phyloP scores from a whole-genome alignment of 1,140 invertebrate genomes.

The Trichogramma pretiosum region DNA sequence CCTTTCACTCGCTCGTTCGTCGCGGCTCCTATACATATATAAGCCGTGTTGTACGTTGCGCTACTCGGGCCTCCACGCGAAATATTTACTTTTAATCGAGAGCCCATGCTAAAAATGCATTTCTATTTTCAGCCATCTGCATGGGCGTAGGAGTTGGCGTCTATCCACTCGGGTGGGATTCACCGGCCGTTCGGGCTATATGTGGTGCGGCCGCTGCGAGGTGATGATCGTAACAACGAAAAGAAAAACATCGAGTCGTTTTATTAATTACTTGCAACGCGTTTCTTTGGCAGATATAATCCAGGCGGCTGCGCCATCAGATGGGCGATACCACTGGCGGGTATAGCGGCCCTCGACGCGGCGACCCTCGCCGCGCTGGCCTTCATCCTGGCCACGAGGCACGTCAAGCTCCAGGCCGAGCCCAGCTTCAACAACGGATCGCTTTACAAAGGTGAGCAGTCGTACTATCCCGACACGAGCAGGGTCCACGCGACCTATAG shows the following conservation, averaged over 20 bases:
- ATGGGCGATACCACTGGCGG: slow-evolving; percentile 91
- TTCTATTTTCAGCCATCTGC: slow-evolving; percentile 58
- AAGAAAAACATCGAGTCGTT: slow-evolving; percentile 3
- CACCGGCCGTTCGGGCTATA: slow-evolving; percentile 68
- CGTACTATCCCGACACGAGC: too few species aligned
- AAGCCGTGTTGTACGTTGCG: too few species aligned
- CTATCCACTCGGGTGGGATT: slow-evolving; percentile 91
- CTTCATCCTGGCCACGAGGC: slow-evolving; percentile 85
- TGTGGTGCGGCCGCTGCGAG: slow-evolving; percentile 75
- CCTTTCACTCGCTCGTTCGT: too few species aligned
- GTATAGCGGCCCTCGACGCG: slow-evolving; percentile 86
- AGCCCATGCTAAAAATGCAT: too few species aligned
- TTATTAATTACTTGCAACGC: background rate
- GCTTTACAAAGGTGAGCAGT: slow-evolving; percentile 49
- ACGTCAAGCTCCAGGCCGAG: slow-evolving; percentile 75
- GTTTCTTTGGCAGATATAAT: slow-evolving; percentile 44
- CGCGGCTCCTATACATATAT: too few species aligned
- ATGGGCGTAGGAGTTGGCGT: slow-evolving; percentile 76
- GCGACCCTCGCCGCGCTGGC: slow-evolving; percentile 81
- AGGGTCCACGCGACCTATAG: too few species aligned
- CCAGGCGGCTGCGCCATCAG: slow-evolving; percentile 77
- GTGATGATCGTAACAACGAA: slow-evolving; percentile 38
- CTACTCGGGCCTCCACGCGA: too few species aligned
- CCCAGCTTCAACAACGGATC: slow-evolving; percentile 60
- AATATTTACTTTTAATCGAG: too few species aligned